Percentiles rank a stretch among this genome's conserved stretches.
Evolutionary conservation across 2,888 invertebrate genomes (phyloP).

Genomic region (Ochlodes sylvanus): DNA sequence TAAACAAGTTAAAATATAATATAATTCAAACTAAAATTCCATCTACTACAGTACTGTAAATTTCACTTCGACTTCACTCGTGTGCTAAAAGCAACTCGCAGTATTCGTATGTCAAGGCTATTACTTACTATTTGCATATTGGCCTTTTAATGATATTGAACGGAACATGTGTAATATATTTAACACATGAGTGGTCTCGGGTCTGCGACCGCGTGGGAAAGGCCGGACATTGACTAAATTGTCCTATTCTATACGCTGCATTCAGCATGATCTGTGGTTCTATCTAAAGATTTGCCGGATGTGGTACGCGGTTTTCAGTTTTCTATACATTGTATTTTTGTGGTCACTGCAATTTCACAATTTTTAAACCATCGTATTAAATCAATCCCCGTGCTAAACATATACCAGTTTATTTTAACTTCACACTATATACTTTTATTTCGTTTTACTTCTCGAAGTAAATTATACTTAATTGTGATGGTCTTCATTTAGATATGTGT

Average conservation of each 20-base stretch:
- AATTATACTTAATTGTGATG: too few relatives aligned
- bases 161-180: conserved; percentile 59
- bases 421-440: too few relatives aligned
- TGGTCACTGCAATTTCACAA: conserved; percentile 4
- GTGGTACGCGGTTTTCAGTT: conserved; percentile 8
- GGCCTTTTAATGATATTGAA: conserved; percentile 66
- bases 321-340: not conserved
- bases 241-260: conserved; percentile 53
- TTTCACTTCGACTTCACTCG: not conserved
- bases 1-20: too few relatives aligned
- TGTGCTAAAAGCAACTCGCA: not conserved
- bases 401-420: too few relatives aligned
- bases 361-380: not conserved
- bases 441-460: too few relatives aligned
- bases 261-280: conserved; percentile 42
- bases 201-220: conserved; percentile 76
- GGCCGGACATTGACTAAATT: conserved; percentile 54
- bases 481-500: too few relatives aligned
- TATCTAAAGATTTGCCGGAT: conserved; percentile 8
- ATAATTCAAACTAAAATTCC: too few relatives aligned
- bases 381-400: too few relatives aligned
- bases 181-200: conserved; percentile 57
- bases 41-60: not conserved
- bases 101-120: conserved; percentile 71
- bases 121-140: conserved; percentile 69